Conservation (phyloP, 2,888 invertebrate species). For the Mythimna pallens region DNA sequence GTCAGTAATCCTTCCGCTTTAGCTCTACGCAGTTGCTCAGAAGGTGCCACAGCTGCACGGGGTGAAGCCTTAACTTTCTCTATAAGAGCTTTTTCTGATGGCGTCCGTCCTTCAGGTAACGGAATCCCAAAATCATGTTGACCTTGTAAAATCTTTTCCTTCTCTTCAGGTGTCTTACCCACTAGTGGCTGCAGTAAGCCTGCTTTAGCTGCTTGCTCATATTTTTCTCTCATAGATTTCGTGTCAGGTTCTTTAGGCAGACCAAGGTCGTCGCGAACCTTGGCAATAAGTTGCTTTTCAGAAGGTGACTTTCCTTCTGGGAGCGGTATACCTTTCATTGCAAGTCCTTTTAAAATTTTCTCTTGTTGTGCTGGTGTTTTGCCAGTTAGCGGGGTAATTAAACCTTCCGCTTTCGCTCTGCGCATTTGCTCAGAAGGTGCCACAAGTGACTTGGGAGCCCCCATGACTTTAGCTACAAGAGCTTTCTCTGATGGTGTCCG, state of each 20-base stretch:
- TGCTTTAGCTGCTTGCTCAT: constrained; percentile 1
- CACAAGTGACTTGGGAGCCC: neutral
- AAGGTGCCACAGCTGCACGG: neutral
- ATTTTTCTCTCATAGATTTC: constrained; percentile 5
- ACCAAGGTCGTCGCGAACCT: constrained; percentile 55
- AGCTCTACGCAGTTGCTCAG: neutral
- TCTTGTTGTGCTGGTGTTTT: constrained; percentile 21
- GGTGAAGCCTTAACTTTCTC: constrained; percentile 16
- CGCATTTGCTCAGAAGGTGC: neutral
- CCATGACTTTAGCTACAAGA: constrained; percentile 35
- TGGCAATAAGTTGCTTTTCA: constrained; percentile 60
- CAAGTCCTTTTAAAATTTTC: constrained; percentile 24
- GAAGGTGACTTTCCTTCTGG: constrained; percentile 41
- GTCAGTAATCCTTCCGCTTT: constrained; percentile 8
- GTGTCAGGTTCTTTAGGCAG: constrained; percentile 43
- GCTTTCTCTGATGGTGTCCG: constrained; percentile 35
- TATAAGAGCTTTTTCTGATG: constrained; percentile 45
- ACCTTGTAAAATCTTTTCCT: neutral
- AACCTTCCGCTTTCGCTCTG: constrained; percentile 1
- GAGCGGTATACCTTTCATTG: constrained; percentile 40
- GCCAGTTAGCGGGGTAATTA: neutral
- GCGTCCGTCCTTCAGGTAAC: no score
- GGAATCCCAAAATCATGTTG: no score
- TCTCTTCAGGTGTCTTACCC: neutral
- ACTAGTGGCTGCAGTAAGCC: neutral